Evolutionary conservation across 2,113 vertebrate species (phyloP).

Genomic region (Motacilla tschutschensis): DNA sequence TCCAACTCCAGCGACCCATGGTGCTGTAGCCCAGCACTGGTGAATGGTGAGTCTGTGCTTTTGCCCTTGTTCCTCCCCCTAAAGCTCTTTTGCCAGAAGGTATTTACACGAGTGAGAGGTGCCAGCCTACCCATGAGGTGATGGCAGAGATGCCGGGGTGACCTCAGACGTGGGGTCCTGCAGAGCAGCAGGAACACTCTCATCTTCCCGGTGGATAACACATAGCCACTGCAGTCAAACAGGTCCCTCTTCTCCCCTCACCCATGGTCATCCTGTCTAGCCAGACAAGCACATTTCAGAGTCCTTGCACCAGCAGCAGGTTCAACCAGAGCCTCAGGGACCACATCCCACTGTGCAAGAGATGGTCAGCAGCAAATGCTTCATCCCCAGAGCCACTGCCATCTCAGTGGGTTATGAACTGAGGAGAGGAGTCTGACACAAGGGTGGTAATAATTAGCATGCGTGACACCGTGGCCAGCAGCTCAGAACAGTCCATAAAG

Average conservation of each 20-base stretch:
- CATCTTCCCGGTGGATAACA: not conserved
- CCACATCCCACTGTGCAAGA: not conserved
- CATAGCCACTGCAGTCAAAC: fast-evolving
- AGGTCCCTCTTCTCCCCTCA: not conserved
- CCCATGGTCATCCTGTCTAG: not conserved
- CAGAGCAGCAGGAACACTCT: not conserved
- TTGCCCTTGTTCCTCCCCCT: not conserved
- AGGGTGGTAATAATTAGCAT: not conserved
- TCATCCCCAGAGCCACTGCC: not conserved
- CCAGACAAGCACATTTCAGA: not conserved
- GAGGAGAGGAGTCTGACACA: fast-evolving
- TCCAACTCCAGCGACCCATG: not conserved
- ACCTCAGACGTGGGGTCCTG: not conserved
- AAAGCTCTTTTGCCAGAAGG: not conserved
- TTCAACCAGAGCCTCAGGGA: not conserved
- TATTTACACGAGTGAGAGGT: not conserved
- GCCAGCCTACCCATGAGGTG: not conserved
- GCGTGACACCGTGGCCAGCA: not conserved
- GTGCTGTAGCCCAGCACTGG: not conserved
- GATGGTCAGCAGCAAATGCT: not conserved
- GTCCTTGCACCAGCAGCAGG: not conserved
- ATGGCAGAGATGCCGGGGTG: not conserved
- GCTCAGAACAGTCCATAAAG: not conserved
- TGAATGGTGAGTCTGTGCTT: not conserved
- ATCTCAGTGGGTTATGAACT: not conserved